These are phyloP conservation scores for Melinaea menophilus DNA, from an alignment of 2,888 invertebrate species.

Conservation along the genomic window DNA sequence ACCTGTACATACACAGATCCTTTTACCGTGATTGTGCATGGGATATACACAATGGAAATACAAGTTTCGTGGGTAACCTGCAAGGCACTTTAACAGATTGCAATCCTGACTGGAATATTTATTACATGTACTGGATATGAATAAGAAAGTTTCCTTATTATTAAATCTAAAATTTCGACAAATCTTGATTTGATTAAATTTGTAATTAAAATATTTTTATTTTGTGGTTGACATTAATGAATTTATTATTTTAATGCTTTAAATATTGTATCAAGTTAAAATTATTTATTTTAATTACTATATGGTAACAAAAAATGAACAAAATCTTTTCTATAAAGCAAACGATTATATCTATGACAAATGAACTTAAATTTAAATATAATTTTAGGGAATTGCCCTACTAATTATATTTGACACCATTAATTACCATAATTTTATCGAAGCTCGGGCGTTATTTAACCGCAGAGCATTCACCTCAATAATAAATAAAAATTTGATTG, in stretches of 20 bases:
- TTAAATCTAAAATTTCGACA: background rate
- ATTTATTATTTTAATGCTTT: too few relatives aligned
- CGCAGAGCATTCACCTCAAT: constrained; percentile 5
- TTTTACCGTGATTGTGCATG: constrained; percentile 21
- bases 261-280: too few relatives aligned
- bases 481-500: constrained; percentile 8
- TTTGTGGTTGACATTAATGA: too few relatives aligned
- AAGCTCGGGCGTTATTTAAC: constrained; percentile 5
- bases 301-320: too few relatives aligned
- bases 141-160: background rate
- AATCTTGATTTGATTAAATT: too few relatives aligned
- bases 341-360: too few relatives aligned
- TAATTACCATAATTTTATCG: background rate
- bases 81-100: constrained; percentile 51
- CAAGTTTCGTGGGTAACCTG: constrained; percentile 37
- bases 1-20: constrained; percentile 15
- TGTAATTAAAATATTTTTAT: too few relatives aligned
- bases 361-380: background rate
- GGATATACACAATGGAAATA: constrained; percentile 23
- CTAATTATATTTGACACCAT: background rate
- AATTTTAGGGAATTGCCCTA: background rate
- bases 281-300: too few relatives aligned
- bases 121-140: constrained; percentile 24
- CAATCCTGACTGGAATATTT: constrained; percentile 40
- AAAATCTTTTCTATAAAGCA: too few relatives aligned